These are phyloP conservation scores for Odontothrips loti DNA, from an alignment of 2,888 invertebrate species.

Conservation along the genomic window DNA sequence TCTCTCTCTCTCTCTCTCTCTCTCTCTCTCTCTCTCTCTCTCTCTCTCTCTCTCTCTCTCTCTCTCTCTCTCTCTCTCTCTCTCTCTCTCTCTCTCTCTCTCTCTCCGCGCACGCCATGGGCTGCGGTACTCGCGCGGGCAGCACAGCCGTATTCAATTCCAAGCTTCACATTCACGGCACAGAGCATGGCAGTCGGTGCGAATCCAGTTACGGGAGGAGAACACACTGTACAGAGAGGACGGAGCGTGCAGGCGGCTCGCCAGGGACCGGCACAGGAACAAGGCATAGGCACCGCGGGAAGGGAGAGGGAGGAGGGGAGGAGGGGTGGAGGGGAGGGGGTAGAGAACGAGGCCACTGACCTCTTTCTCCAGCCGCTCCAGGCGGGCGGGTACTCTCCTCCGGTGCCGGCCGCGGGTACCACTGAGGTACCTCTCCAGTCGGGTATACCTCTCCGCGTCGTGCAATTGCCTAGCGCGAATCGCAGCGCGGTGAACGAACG, in stretches of 20 bases:
- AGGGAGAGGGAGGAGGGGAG: too few relatives aligned
- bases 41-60: too few relatives aligned
- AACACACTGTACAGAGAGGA: neutral
- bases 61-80: too few relatives aligned
- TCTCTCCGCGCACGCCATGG: too few relatives aligned
- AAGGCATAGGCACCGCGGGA: too few relatives aligned
- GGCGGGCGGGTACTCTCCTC: neutral
- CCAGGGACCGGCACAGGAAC: neutral
- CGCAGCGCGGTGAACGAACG: too few relatives aligned
- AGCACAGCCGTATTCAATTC: neutral
- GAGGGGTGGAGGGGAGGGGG: neutral
- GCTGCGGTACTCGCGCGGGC: neutral
- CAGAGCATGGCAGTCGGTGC: neutral
- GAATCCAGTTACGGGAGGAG: neutral
- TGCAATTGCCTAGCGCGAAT: too few relatives aligned
- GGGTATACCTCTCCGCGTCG: neutral
- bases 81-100: too few relatives aligned
- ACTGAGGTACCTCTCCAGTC: neutral
- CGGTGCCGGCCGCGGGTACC: neutral
- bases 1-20: too few relatives aligned
- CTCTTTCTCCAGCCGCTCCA: neutral
- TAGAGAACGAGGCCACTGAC: slow-evolving; percentile 11
- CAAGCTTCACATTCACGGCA: neutral
- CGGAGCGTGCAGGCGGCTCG: neutral
- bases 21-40: too few relatives aligned